These are phyloP conservation scores for Ennomos erosarius DNA, from an alignment of 2,888 invertebrate species.

Conservation along the genomic window DNA sequence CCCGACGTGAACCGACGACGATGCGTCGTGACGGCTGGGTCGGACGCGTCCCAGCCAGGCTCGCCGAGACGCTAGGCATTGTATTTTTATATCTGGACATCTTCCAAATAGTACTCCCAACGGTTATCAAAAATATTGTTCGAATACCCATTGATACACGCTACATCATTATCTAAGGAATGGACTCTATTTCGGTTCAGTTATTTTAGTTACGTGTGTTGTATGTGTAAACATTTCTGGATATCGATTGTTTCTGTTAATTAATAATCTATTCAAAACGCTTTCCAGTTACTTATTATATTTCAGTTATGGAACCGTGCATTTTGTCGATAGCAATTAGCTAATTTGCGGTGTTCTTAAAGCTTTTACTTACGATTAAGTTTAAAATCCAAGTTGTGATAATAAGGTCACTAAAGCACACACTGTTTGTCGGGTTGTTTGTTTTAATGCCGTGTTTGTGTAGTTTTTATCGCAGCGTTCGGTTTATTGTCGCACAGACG, in stretches of 20 bases:
- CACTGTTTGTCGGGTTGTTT: constrained; percentile 33
- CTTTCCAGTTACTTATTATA: constrained; percentile 12
- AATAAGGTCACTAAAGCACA: constrained; percentile 34
- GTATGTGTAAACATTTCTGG: constrained; percentile 23
- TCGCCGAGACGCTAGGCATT: constrained; percentile 67
- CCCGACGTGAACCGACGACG: constrained; percentile 18
- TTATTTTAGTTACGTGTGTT: constrained; percentile 35
- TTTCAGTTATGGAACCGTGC: constrained; percentile 9
- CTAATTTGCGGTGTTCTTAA: background rate
- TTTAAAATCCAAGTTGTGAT: constrained; percentile 30
- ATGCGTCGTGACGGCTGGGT: constrained; percentile 30
- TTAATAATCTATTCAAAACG: constrained; percentile 13
- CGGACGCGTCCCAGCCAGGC: constrained; percentile 68
- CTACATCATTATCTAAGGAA: constrained; percentile 34
- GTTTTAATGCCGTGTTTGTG: constrained; percentile 25
- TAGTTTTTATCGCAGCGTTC: constrained; percentile 15
- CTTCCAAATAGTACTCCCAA: constrained; percentile 77
- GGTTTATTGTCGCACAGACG: constrained; percentile 23
- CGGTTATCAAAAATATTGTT: constrained; percentile 62
- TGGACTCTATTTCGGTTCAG: constrained; percentile 31
- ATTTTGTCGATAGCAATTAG: constrained; percentile 16
- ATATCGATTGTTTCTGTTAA: constrained; percentile 24
- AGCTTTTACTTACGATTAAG: constrained; percentile 27
- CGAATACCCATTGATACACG: constrained; percentile 41
- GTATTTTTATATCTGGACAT: constrained; percentile 82